phyloP scores from a whole-genome alignment of 2,113 vertebrate genomes.

The Xiphophorus hellerii region DNA sequence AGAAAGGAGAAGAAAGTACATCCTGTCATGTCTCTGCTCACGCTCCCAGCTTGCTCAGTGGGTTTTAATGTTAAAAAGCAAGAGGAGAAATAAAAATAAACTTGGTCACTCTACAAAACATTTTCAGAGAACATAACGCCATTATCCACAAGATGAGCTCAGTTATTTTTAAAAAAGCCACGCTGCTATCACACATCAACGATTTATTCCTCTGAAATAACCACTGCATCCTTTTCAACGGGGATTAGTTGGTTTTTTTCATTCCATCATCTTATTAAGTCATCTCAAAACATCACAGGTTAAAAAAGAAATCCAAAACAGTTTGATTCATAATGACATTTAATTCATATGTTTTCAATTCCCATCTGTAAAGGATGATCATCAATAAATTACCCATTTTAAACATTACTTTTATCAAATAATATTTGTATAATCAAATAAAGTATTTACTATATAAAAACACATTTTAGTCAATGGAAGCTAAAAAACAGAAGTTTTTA shows the following conservation, averaged over 20 bases:
- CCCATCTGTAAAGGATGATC: no score
- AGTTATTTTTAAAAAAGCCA: not conserved
- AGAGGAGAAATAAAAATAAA: not conserved
- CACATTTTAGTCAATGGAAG: no score
- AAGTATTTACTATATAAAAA: no score
- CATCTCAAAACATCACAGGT: no score
- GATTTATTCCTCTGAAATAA: not conserved
- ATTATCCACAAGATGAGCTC: not conserved
- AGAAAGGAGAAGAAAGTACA: not conserved
- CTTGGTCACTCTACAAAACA: not conserved
- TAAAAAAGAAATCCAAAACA: no score
- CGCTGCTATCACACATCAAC: not conserved
- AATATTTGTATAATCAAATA: no score
- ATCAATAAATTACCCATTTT: no score
- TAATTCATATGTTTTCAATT: no score
- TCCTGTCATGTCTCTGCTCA: conserved; percentile 4
- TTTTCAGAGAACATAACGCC: not conserved
- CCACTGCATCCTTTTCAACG: not conserved
- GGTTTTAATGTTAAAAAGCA: conserved; percentile 1
- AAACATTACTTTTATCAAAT: no score
- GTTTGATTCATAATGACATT: no score
- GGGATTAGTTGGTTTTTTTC: not conserved
- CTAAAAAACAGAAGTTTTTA: no score
- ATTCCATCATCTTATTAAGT: no score
- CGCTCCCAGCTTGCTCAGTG: not conserved